phyloP scores from a whole-genome alignment of 2,888 invertebrate species.

The Drosophila emarginata region DNA sequence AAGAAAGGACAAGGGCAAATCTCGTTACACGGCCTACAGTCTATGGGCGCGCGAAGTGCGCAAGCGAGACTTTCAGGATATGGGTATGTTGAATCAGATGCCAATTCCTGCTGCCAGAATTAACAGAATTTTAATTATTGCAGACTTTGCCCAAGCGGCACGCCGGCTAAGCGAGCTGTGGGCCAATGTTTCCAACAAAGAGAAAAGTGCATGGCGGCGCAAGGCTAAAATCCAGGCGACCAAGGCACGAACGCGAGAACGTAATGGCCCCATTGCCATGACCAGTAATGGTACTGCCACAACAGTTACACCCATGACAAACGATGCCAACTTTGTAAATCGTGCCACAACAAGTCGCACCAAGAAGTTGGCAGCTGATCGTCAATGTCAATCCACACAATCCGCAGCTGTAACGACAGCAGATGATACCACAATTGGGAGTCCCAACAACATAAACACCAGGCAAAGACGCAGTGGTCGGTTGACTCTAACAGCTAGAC shows the following conservation, averaged over 20 bases:
- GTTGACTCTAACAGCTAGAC: background rate
- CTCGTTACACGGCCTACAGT: constrained; percentile 94
- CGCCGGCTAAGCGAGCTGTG: constrained; percentile 94
- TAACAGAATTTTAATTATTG: background rate
- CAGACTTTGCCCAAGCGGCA: constrained; percentile 92
- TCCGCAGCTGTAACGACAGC: background rate
- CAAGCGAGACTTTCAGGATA: constrained; percentile 81
- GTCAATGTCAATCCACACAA: constrained; percentile 31
- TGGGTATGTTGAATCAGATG: constrained; percentile 49
- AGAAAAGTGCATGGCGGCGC: constrained; percentile 90
- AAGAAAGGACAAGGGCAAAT: constrained; percentile 91
- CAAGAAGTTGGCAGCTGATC: constrained; percentile 76
- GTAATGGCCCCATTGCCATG: constrained; percentile 2
- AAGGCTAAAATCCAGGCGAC: constrained; percentile 86
- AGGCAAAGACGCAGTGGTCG: constrained; percentile 22
- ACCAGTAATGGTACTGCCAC: constrained; percentile 34
- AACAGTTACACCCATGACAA: background rate
- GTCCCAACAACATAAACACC: constrained; percentile 15
- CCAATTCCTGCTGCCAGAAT: background rate
- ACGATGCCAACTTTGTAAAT: constrained; percentile 66
- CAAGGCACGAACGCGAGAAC: constrained; percentile 64
- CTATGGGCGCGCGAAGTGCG: constrained; percentile 94
- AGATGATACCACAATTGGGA: constrained; percentile 41
- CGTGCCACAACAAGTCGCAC: constrained; percentile 79
- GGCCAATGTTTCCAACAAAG: constrained; percentile 89